Evolutionary conservation across 1,140 invertebrate genomes (phyloP).

Genomic region (Goniozus legneri): DNA sequence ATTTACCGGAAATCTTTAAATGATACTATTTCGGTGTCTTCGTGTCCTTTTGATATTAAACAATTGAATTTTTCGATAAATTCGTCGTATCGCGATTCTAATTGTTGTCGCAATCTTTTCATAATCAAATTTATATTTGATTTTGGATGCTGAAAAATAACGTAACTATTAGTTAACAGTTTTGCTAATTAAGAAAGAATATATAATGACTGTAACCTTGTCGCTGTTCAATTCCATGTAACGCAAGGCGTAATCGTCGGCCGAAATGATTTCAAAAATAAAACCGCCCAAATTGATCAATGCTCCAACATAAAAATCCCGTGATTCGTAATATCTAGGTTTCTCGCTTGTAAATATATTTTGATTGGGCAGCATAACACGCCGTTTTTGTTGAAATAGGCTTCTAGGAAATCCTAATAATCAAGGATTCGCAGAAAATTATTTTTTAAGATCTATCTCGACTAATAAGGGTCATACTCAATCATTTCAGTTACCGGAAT

Average conservation of each 20-base stretch:
- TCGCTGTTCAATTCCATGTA: constrained; percentile 81
- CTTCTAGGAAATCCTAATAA: constrained; percentile 59
- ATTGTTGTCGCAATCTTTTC: constrained; percentile 63
- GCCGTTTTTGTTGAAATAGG: constrained; percentile 63
- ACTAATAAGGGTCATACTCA: too few relatives aligned
- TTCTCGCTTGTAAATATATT: constrained; percentile 63
- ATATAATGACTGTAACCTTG: constrained; percentile 57
- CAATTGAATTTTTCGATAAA: constrained; percentile 70
- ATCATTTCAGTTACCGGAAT: constrained; percentile 63
- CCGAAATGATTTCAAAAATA: constrained; percentile 71
- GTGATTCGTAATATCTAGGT: constrained; percentile 69
- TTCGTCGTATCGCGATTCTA: constrained; percentile 67
- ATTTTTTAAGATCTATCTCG: background rate
- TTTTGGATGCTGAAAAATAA: constrained; percentile 63
- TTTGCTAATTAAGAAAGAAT: constrained; percentile 1
- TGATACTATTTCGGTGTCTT: too few relatives aligned
- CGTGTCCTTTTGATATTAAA: too few relatives aligned
- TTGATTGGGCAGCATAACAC: constrained; percentile 72
- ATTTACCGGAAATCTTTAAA: too few relatives aligned
- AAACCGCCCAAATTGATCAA: constrained; percentile 72
- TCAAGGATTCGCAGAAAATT: background rate
- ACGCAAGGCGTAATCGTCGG: constrained; percentile 80
- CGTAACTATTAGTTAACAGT: too few relatives aligned
- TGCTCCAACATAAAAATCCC: constrained; percentile 80
- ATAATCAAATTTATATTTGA: constrained; percentile 67